phyloP scores from a whole-genome alignment of 2,888 invertebrate species.

The Pycnomerus fuliginosus region DNA sequence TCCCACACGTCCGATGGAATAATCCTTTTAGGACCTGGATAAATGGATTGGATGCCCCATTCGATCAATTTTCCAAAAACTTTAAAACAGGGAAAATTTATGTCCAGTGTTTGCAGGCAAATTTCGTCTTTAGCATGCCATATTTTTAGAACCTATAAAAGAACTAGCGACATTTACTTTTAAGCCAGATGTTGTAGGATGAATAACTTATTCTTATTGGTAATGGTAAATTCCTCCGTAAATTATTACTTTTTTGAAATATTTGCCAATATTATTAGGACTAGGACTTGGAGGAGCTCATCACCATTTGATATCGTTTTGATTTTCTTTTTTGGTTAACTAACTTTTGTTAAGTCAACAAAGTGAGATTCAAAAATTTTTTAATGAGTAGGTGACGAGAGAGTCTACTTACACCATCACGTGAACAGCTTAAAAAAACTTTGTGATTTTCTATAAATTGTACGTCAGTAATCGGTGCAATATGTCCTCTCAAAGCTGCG shows the following conservation, averaged over 20 bases:
- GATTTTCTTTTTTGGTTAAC: too few relatives aligned
- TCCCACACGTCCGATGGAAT: constrained; percentile 40
- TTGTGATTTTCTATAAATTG: constrained; percentile 55
- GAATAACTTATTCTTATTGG: too few relatives aligned
- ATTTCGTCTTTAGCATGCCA: constrained; percentile 62
- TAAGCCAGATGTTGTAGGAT: too few relatives aligned
- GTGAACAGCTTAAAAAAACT: constrained; percentile 57
- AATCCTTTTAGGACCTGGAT: constrained; percentile 55
- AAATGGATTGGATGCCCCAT: constrained; percentile 59
- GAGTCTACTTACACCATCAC: constrained; percentile 56
- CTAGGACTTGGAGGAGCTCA: too few relatives aligned
- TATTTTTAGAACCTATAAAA: constrained; percentile 57
- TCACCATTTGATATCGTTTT: too few relatives aligned
- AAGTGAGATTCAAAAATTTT: too few relatives aligned
- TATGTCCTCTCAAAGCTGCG: constrained; percentile 47
- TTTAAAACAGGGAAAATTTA: constrained; percentile 60
- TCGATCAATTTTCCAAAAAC: constrained; percentile 60
- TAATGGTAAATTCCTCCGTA: too few relatives aligned
- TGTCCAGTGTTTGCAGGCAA: constrained; percentile 58
- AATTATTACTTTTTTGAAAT: constrained; percentile 11
- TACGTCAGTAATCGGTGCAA: constrained; percentile 56
- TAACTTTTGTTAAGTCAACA: too few relatives aligned
- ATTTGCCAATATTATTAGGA: too few relatives aligned
- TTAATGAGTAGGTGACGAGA: too few relatives aligned
- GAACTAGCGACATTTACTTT: too few relatives aligned